Conservation (phyloP, 1,140 invertebrate species). For the Phenacoccus solenopsis region DNA sequence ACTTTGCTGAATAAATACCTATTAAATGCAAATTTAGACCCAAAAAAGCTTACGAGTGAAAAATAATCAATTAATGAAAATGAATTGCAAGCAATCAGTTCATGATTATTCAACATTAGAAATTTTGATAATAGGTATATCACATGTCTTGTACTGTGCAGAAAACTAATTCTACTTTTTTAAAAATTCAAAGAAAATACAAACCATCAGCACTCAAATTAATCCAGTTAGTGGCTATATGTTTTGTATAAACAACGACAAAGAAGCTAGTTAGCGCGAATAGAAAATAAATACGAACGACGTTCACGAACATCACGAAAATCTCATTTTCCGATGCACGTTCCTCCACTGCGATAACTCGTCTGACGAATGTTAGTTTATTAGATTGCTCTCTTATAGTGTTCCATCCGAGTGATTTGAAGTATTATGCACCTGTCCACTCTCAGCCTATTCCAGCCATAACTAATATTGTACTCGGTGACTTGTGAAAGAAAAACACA, state of each 20-base stretch:
- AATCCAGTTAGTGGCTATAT: not conserved
- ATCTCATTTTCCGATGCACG: not conserved
- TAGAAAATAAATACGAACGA: not conserved
- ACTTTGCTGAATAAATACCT: no score
- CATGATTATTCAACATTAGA: no score
- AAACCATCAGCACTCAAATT: not conserved
- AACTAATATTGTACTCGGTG: not conserved
- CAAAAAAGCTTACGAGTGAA: no score
- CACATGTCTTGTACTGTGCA: no score
- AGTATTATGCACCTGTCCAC: constrained; percentile 1
- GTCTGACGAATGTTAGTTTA: not conserved
- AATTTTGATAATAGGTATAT: no score
- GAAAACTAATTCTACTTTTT: no score
- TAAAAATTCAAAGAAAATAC: not conserved
- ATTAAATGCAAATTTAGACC: no score
- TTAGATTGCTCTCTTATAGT: constrained; percentile 2
- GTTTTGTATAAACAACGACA: not conserved
- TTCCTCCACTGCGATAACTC: not conserved
- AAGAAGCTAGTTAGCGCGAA: not conserved
- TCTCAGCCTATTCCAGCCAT: not conserved
- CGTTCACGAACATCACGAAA: not conserved
- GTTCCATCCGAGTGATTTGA: not conserved
- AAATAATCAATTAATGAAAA: no score
- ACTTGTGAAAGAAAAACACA: not conserved
- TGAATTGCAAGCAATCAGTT: no score